phyloP scores from a whole-genome alignment of 64 coral and sea anemone genomes.

The Stylophora pistillata region DNA sequence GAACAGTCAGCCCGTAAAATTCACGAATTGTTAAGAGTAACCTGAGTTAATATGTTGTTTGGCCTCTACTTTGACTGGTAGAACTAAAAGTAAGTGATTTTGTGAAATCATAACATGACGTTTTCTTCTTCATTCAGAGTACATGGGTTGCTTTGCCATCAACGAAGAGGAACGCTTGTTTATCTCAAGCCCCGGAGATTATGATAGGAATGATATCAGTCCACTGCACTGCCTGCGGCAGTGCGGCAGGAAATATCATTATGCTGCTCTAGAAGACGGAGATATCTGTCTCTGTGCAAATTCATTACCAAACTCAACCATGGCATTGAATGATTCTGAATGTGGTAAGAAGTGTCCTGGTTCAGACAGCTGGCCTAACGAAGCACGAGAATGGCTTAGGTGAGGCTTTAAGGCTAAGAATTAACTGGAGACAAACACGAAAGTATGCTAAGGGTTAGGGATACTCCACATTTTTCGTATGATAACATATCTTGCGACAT shows the following conservation, averaged over 20 bases:
- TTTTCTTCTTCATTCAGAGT: conserved; percentile 54
- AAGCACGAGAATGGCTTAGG: conserved; percentile 15
- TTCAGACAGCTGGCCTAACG: conserved; percentile 25
- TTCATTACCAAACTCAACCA: conserved; percentile 45
- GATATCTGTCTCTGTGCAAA: conserved; percentile 76
- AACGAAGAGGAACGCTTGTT: conserved; percentile 48
- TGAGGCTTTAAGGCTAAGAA: background rate
- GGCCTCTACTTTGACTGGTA: too few species aligned
- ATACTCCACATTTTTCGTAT: background rate
- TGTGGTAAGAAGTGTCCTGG: conserved; percentile 70
- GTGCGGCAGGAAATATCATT: conserved; percentile 80
- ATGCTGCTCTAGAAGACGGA: conserved; percentile 72
- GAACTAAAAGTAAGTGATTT: too few species aligned
- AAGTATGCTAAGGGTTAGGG: background rate
- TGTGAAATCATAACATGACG: too few species aligned
- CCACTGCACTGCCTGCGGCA: conserved; percentile 68
- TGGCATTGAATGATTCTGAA: conserved; percentile 48
- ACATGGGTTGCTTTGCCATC: conserved; percentile 62
- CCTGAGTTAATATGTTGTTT: too few species aligned
- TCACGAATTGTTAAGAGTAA: too few species aligned
- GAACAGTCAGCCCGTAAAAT: too few species aligned
- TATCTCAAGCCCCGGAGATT: conserved; percentile 82
- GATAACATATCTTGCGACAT: too few species aligned
- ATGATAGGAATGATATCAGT: conserved; percentile 63
- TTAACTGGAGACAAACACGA: background rate